Evolutionary conservation across 2,888 invertebrate species (phyloP), one percentile per base, ranked within the genome.

Genomic region (Xestoiulus laeticollis): DNA sequence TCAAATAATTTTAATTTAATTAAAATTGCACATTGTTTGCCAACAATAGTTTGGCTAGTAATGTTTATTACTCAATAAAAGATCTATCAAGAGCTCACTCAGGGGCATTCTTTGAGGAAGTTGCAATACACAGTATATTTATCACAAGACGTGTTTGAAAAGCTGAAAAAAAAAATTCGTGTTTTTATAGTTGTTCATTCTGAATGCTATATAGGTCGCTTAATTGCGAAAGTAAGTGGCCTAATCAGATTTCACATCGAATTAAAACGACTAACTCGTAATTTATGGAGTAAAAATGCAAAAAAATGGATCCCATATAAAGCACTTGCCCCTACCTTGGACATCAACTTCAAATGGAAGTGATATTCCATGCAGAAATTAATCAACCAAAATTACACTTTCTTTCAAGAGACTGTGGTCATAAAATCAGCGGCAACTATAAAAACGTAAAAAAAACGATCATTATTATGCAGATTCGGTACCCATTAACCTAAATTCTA

Each of bases 381-480:
- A 78, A 78, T 30, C 78, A 78, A 78, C 14, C 30, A 26, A 78
- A 68, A 78, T 78, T 78, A 22, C 78, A 78, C 78, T 78, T 78
- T 22, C 78, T 12, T 3, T 26, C 16, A 26, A n/a, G 12, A 78
- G 1, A 78, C 78, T 26, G 26, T 12, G 22, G 26, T 26, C 78
- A 78, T 78, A 78, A 78, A 78, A 78, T 78, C 78, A 1, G 30
- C 78, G 30, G 30, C 78, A 26, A 14, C 78, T 78, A 78, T 78
- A 78, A 30, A 78, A 78, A 78, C 10, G 30, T 30, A 19, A 3
- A 78, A 26, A 78, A 78, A 78, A 78, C 26, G 30, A 78, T 78
- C 78, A 30, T 78, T 78, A 78, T 78, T 78, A 78, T 78, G 78
- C 78, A 78, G 30, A 78, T 78, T 78, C 78, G 30, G 30, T 78